Base-by-base conservation (phyloP, 2,888 invertebrate genomes). In the Tinea semifulvella region DNA sequence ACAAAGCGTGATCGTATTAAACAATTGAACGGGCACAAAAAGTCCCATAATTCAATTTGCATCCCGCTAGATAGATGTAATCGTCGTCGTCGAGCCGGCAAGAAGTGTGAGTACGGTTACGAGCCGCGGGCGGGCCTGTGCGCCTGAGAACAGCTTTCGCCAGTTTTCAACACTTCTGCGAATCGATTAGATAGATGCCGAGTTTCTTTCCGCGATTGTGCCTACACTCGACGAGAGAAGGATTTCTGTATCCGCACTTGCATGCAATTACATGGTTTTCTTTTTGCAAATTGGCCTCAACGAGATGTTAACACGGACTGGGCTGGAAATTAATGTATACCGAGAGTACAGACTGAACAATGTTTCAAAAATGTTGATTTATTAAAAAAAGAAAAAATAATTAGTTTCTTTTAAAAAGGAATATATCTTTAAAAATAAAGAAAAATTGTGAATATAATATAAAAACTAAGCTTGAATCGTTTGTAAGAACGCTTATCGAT, bases 41-140 rank as follows among this genome's bases (percentile, higher is more conserved):
- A 79, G 73, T 77, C 74, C 63, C 77, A 79, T 80, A 79, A 80
- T 79, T 79, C 73, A 77, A 80, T 80, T 79, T 80, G 79, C 80
- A 77, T 80, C 69, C 68, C 68, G 74, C 76, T 76, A 77, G 74
- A 76, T 66, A 68, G 67, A 65, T 65, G 66, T 70, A 70, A 70
- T 73, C 62, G 67, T 47, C 53, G 48, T 35, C 31, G 22, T 28
- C 28, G 35, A 17, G 40, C 28, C 25, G 19, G 56, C 54, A 65
- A 68, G 66, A 68, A 65, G 57, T 63, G 64, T 61, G 62, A 61
- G 68, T 69, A 68, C 65, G 64, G 66, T 63, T 66, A 61, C 56
- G 54, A 53, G 69, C 72, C 72, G 67, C 69, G 58, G 68, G 71
- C 68, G 62, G 51, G 54, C 53, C 50, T n/a, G 48, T 19, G 43